These are phyloP conservation scores for Phyllostomus hastatus DNA, from an alignment of 2,113 vertebrate genomes.

Conservation along the genomic window DNA sequence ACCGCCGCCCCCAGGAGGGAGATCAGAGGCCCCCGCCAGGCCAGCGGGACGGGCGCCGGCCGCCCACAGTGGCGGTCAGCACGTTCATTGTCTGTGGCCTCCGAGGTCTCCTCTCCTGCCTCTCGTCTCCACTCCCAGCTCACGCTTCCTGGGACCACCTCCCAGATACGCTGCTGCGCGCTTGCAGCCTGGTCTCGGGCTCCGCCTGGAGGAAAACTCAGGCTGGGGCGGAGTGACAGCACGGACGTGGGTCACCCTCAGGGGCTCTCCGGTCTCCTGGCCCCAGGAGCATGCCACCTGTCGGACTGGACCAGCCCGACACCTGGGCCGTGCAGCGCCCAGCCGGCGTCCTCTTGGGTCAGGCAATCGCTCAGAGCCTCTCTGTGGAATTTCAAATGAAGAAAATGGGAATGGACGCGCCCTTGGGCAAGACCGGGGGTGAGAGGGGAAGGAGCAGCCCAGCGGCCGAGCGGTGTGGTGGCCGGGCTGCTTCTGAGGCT, in stretches of 20 bases:
- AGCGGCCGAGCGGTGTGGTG: not conserved
- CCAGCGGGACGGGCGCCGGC: not conserved
- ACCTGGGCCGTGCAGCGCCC: not conserved
- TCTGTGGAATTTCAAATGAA: not conserved
- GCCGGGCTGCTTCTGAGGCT: no score
- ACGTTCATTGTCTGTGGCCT: no score
- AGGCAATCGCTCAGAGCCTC: not conserved
- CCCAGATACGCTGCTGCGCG: not conserved
- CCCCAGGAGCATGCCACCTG: fast-evolving
- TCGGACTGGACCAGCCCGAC: not conserved
- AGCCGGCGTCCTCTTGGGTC: no score
- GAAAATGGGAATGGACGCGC: not conserved
- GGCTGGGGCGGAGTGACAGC: not conserved
- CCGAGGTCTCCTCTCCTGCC: not conserved
- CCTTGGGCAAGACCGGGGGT: no score
- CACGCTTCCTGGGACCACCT: not conserved
- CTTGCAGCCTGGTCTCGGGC: not conserved
- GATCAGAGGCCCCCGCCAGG: not conserved
- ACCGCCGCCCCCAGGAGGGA: not conserved
- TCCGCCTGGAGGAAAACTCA: not conserved
- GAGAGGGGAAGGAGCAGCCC: not conserved
- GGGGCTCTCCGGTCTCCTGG: not conserved
- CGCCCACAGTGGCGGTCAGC: no score
- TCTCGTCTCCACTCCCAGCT: not conserved
- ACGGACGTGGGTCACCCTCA: fast-evolving